Evolutionary conservation across 2,797 vertebrate genomes (phyloP).

Genomic region (Spinibarbus caldwelli): DNA sequence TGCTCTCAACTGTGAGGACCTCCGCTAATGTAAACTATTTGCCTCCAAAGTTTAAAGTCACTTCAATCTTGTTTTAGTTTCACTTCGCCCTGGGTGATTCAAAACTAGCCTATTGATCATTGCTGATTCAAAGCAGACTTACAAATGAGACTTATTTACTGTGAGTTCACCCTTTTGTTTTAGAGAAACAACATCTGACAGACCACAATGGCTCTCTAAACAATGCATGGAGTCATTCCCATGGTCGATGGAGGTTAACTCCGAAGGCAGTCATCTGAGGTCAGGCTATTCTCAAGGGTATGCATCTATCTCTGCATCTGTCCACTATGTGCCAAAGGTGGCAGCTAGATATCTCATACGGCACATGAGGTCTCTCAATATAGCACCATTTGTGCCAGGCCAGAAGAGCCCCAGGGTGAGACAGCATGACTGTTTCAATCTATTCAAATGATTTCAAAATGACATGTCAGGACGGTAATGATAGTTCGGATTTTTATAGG

Average conservation of each 20-base stretch:
- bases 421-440: conserved; percentile 9
- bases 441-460: conserved; percentile 6
- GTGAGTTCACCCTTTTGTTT: conserved; percentile 29
- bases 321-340: conserved; percentile 36
- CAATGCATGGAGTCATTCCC: conserved; percentile 37
- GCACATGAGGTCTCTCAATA: conserved; percentile 31
- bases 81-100: conserved; percentile 14
- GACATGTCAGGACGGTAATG: neutral
- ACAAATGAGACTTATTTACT: conserved; percentile 26
- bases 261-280: conserved; percentile 42
- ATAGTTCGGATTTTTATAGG: conserved; percentile 1
- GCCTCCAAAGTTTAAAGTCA: conserved; percentile 2
- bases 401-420: conserved; percentile 17
- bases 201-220: conserved; percentile 28
- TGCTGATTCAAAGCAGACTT: conserved; percentile 37
- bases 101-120: conserved; percentile 11
- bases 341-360: conserved; percentile 36
- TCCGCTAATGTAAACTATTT: conserved; percentile 11
- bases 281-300: conserved; percentile 37
- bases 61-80: conserved; percentile 32
- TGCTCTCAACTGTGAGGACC: neutral
- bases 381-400: conserved; percentile 17
- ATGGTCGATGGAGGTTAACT: conserved; percentile 26
- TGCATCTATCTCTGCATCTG: conserved; percentile 21
- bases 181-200: conserved; percentile 31